Evolutionary conservation across 2,888 invertebrate genomes (phyloP), one percentile per base, ranked within the genome.

Genomic region (Cyaniris semiargus): DNA sequence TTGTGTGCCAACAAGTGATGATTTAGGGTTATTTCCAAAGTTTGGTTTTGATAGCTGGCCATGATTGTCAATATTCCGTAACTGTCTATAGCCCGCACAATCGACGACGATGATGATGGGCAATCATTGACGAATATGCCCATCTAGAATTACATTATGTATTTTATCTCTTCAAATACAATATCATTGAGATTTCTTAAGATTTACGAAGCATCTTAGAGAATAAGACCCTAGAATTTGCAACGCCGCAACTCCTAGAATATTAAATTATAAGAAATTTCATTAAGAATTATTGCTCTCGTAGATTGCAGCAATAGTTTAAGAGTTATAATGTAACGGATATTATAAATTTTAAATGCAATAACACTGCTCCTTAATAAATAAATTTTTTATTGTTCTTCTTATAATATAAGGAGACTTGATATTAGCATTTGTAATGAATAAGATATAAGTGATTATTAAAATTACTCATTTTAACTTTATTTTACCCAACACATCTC

Each of bases 201-300:
- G 53, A 53, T 53, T 60, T 13, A 27, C 66, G 18, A 27, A 31
- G 27, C 66, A 66, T 27, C 66, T 66, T 66, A 15, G 66, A 66
- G 27, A 66, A 66, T 66, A 66, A 15, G 66, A 31, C 27, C 27
- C 27, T 66, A 27, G 60, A 38, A 71, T 71, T 71, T 71, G 34
- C 71, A 71, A 38, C 38, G n/a, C 38, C 34, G 71, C 71, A 38
- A 38, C n/a, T 71, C 38, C 38, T 38, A 71, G 34, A 38, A 71
- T 38, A 38, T 71, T 71, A 71, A 71, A 38, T 71, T 71, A 71
- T 71, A 71, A 71, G 71, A 71, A 21, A 71, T 71, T 71, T 71
- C 38, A 71, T 71, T 71, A 38, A 66, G 15, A 66, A 66, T 66
- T 71, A 71, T 71, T 71, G 71, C 71, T 71, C 71, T 71, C 38